Evolutionary conservation across 2,888 invertebrate species (phyloP).

Genomic region (Synergus gifuensis): DNA sequence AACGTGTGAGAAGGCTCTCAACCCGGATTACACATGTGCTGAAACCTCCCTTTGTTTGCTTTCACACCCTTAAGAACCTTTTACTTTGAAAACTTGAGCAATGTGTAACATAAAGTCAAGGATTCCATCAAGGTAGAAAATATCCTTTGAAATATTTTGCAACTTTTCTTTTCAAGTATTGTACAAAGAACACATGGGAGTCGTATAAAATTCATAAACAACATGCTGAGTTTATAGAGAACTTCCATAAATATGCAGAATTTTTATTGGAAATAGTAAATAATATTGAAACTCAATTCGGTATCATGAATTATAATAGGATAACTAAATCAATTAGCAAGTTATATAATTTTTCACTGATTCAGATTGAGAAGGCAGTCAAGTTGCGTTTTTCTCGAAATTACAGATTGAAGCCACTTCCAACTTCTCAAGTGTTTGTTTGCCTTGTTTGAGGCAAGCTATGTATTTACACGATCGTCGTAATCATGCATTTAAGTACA

Average conservation of each 20-base stretch:
- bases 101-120: conserved; percentile 32
- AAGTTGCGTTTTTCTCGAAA: background rate
- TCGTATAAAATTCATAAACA: background rate
- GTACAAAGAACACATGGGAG: background rate
- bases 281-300: background rate
- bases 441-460: conserved; percentile 45
- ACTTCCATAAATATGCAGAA: background rate
- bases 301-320: no score
- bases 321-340: no score
- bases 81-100: conserved; percentile 36
- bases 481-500: conserved; percentile 50
- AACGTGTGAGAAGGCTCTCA: conserved; percentile 53
- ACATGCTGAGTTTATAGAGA: background rate
- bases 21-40: conserved; percentile 49
- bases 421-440: background rate
- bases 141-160: conserved; percentile 27
- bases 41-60: conserved; percentile 44
- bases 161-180: conserved; percentile 1
- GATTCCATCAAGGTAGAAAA: conserved; percentile 11
- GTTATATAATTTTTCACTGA: no score
- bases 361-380: background rate
- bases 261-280: background rate
- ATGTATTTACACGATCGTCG: conserved; percentile 48
- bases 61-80: conserved; percentile 37
- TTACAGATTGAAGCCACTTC: background rate